Base-by-base conservation (phyloP, 2,888 invertebrate species). In the Epirrhoe alternata region DNA sequence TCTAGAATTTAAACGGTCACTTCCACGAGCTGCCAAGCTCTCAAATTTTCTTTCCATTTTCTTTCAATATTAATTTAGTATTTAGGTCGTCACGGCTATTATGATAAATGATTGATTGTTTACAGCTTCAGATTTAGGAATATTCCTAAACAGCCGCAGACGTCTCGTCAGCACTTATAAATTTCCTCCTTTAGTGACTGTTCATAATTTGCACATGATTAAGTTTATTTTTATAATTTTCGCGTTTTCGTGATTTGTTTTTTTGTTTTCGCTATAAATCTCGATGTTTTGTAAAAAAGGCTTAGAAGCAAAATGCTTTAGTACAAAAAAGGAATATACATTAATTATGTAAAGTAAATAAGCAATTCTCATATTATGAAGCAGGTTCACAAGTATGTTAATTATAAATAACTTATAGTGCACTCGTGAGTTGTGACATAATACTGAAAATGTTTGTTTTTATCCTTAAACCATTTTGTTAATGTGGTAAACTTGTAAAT, bases 91-190 rank as follows among this genome's bases (percentile, higher is more conserved):
- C 61, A 42, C 66, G 66, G 54, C 60, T 58, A 47, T 60, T 68
- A 70, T 71, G 61, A 72, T 59, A 70, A 70, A 70, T 68, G 61
- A 72, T 74, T 61, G 62, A 64, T 68, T 70, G 61, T 70, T 70
- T 66, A 69, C 51, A 51, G 50, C 56, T 71, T 47, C 68, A 68
- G 62, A 66, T 69, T 73, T 61, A 62, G 71, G 65, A 61, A 68
- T 63, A 58, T 68, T 73, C 61, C 69, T 60, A 64, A 74, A 71
- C 62, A 49, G 42, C 47, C 42, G 50, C 50, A 57, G 60, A 68
- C 68, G 54, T 62, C 64, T 56, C 47, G 54, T 33, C 57, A 63
- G 49, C 38, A 53, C 50, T 49, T 62, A 55, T 71, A 71, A 72
- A 70, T 74, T 54, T 61, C 53, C 56, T 17, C 30, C 35, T 67